phyloP scores from a whole-genome alignment of 1,140 invertebrate genomes.

The Calliphora vicina region DNA sequence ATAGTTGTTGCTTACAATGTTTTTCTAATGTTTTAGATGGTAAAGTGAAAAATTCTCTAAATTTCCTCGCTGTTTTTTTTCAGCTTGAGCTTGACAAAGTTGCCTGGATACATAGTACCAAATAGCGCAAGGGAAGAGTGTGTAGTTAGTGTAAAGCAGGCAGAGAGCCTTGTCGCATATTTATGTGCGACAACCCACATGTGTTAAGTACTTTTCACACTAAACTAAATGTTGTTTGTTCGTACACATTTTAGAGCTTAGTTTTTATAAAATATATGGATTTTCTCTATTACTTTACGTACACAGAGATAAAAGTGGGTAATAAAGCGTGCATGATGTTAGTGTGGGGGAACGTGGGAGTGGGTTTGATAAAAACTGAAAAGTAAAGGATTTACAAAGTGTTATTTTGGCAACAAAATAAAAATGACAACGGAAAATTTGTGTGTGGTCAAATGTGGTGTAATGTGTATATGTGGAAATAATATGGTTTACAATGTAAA shows the following conservation, averaged over 20 bases:
- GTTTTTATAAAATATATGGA: neutral
- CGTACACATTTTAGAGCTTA: conserved; percentile 24
- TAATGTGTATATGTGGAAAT: conserved; percentile 1
- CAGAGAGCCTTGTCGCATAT: neutral
- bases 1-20: conserved; percentile 33
- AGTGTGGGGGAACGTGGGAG: too few species aligned
- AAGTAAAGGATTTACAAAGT: conserved; percentile 24
- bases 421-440: neutral
- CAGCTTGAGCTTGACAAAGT: conserved; percentile 24
- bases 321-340: neutral
- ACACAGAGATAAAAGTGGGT: neutral
- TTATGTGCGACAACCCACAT: conserved; percentile 34
- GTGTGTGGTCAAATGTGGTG: conserved; percentile 26
- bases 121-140: neutral
- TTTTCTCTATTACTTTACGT: neutral
- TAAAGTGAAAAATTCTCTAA: conserved; percentile 19
- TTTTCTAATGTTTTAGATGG: neutral
- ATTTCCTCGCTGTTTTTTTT: neutral
- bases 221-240: too few species aligned
- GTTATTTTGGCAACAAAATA: neutral
- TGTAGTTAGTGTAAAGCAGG: neutral
- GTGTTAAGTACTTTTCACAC: conserved; percentile 26
- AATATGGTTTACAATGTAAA: neutral
- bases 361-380: neutral
- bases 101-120: neutral